Conservation (phyloP, 2,888 invertebrate species). For the Clusia tigrina region DNA sequence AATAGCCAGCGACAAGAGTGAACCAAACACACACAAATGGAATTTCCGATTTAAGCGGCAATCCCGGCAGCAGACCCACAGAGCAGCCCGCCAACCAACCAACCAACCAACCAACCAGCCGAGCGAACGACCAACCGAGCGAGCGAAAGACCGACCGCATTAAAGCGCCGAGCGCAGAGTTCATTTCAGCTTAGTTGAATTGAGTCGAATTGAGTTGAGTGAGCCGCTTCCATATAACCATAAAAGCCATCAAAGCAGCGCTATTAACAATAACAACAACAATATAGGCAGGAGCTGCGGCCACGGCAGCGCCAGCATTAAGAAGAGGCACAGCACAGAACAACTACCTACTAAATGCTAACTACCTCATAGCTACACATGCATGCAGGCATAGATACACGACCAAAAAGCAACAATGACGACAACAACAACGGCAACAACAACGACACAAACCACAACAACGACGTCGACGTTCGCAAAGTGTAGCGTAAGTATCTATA, state of each 20-base stretch:
- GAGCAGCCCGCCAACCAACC: no score
- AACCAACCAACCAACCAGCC: not conserved
- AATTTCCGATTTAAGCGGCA: constrained; percentile 8
- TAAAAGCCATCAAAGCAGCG: constrained; percentile 5
- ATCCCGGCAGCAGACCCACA: not conserved
- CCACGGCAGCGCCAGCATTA: constrained; percentile 12
- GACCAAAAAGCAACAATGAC: constrained; percentile 14
- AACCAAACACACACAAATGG: not conserved
- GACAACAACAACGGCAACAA: constrained; percentile 20
- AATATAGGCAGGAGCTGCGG: not conserved
- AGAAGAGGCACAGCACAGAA: constrained; percentile 12
- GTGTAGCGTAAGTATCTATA: constrained; percentile 4
- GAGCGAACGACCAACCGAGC: not conserved
- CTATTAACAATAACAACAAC: constrained; percentile 4
- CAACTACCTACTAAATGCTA: constrained; percentile 15
- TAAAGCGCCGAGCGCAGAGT: no score
- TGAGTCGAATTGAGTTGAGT: no score
- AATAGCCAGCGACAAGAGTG: not conserved
- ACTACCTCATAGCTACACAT: constrained; percentile 13
- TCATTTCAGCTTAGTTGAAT: not conserved
- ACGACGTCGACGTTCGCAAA: constrained; percentile 17
- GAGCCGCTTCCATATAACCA: not conserved
- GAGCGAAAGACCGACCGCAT: not conserved
- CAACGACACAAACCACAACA: constrained; percentile 14
- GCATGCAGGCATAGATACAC: not conserved